Conservation (phyloP, 2,113 vertebrate species). For the Menura novaehollandiae region DNA sequence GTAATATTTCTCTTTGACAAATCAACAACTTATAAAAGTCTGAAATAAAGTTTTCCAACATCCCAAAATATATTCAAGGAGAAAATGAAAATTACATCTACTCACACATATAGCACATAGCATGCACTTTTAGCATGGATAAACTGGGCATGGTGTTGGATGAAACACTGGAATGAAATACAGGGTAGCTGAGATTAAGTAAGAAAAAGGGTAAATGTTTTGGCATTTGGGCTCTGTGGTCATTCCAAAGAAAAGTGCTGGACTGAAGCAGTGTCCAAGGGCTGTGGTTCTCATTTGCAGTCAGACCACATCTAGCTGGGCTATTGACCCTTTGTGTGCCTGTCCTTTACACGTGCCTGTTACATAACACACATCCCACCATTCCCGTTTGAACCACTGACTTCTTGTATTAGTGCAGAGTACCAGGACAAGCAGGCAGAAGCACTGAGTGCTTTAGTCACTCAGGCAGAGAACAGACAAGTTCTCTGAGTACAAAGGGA, state of each 20-base stretch:
- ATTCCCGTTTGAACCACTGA: neutral
- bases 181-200: neutral
- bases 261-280: neutral
- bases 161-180: neutral
- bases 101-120: rapidly evolving
- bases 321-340: constrained; percentile 7
- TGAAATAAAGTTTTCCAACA: neutral
- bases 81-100: neutral
- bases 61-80: neutral
- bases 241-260: neutral
- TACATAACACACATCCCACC: neutral
- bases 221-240: neutral
- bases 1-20: neutral
- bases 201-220: neutral
- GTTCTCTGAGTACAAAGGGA: neutral
- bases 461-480: neutral
- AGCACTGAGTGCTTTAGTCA: neutral
- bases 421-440: neutral
- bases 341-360: neutral
- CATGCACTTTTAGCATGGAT: neutral
- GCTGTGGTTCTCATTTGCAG: constrained; percentile 7
- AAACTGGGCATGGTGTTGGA: neutral
- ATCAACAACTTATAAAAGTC: neutral
- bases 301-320: neutral
- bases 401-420: neutral